phyloP scores from a whole-genome alignment of 2,888 invertebrate species.

The Anorthoa munda region DNA sequence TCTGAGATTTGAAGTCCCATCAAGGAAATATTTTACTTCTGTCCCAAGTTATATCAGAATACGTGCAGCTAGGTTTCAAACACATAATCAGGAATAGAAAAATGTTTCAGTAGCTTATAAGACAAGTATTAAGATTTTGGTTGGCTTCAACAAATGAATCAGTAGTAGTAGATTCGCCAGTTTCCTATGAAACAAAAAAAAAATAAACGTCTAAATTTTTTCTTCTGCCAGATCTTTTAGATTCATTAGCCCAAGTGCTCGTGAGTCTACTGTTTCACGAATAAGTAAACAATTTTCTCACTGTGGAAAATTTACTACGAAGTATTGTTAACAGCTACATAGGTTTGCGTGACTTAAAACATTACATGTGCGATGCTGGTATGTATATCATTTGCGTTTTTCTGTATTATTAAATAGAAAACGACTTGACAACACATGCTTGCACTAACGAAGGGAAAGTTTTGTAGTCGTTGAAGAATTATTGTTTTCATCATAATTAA shows the following conservation, averaged over 20 bases:
- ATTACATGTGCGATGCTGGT: conserved; percentile 70
- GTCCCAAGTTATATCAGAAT: background rate
- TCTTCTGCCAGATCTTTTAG: conserved; percentile 57
- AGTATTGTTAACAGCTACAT: conserved; percentile 73
- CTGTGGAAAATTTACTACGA: conserved; percentile 84
- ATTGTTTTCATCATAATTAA: conserved; percentile 41
- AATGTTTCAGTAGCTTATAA: background rate
- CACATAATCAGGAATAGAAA: background rate
- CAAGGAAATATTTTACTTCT: background rate
- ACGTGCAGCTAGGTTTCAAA: background rate
- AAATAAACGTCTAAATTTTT: conserved; percentile 18
- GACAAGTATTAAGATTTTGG: background rate
- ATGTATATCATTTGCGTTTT: conserved; percentile 69
- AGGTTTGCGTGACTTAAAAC: conserved; percentile 78
- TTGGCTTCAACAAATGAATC: conserved; percentile 22
- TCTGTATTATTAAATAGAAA: conserved; percentile 81
- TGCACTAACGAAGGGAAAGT: conserved; percentile 76
- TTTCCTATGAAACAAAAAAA: conserved; percentile 18
- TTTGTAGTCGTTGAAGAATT: conserved; percentile 59
- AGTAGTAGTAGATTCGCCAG: background rate
- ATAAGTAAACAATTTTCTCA: conserved; percentile 80
- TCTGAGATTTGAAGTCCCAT: conserved; percentile 2
- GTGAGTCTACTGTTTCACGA: conserved; percentile 72
- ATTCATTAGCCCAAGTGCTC: conserved; percentile 69
- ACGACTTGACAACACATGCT: conserved; percentile 72